These are phyloP conservation scores for Anodontia alba DNA, from an alignment of 2,888 invertebrate species.

Conservation along the genomic window DNA sequence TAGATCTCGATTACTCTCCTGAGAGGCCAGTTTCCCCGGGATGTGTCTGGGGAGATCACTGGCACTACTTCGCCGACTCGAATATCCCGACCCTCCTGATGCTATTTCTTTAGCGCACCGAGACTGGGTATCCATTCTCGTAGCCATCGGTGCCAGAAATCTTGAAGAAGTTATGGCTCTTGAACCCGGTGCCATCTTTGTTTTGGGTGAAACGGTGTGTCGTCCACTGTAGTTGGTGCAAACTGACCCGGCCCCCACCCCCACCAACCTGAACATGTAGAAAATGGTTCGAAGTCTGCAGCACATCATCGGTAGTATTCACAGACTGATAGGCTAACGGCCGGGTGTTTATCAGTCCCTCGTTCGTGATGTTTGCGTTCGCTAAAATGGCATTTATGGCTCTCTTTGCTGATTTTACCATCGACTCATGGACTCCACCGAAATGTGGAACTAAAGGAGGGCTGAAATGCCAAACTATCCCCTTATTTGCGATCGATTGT, in stretches of 20 bases:
- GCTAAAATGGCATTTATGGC: constrained; percentile 44
- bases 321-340: constrained; percentile 37
- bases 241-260: too few relatives aligned
- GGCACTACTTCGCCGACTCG: too few relatives aligned
- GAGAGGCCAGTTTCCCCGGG: too few relatives aligned
- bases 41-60: too few relatives aligned
- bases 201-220: constrained; percentile 7
- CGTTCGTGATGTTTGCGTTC: constrained; percentile 37
- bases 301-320: constrained; percentile 24
- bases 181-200: constrained; percentile 38
- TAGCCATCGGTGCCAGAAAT: constrained; percentile 39
- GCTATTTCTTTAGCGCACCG: too few relatives aligned
- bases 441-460: constrained; percentile 50
- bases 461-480: constrained; percentile 50
- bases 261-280: constrained; percentile 45
- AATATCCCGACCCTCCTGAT: too few relatives aligned
- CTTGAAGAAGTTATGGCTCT: constrained; percentile 30
- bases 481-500: constrained; percentile 26
- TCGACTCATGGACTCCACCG: constrained; percentile 22
- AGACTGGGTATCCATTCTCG: constrained; percentile 31
- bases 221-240: constrained; percentile 31
- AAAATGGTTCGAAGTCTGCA: constrained; percentile 57
- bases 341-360: constrained; percentile 39
- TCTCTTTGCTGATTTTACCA: constrained; percentile 55
- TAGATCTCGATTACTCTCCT: too few relatives aligned